Evolutionary conservation across 2,797 vertebrate species (phyloP), one percentile per base, ranked within the genome.

Genomic region (Okamejei kenojei): DNA sequence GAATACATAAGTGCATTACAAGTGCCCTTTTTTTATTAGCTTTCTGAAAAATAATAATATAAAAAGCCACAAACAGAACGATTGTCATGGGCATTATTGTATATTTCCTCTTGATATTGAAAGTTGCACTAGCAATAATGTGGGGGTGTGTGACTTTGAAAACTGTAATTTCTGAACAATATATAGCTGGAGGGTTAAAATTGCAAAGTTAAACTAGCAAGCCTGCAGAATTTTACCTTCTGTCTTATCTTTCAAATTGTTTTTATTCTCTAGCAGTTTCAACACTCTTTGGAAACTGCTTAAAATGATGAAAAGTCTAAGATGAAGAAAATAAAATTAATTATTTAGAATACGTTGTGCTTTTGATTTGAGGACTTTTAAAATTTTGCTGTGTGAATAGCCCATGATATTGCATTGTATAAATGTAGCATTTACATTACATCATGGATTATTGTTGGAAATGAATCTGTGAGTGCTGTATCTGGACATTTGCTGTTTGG

Each of bases 251-350:
- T 84, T 26, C 23, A 84, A 0, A 15, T 84, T n/a, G 2, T 29
- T 84, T 54, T 84, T 35, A 35, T 26, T 26, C 17, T 68, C 15
- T 68, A 35, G 19, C 63, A 68, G 1, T 88, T 35, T 35, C 6
- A 35, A 68, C 68, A 19, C 29, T n/a, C 26, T 7, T 19, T n/a
- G 13, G 82, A 61, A 63, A 32, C 7, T 68, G 63, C 21, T 35
- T 23, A 88, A 15, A 88, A 35, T 32, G 9, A 23, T 88, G 63
- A 35, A 68, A 88, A 10, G 32, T 2, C 15, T 65, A 21, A 13
- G 26, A n/a, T 61, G 5, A 13, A 86, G 19, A 68, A 88, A 88
- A 88, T 68, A 88, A 88, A 86, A 65, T 88, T 61, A 88, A n/a
- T 38, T 68, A 35, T 32, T 68, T 88, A 17, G n/a, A 63, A 23